Base-by-base conservation (phyloP, 2,888 invertebrate genomes). In the Chalcosyrphus nemorum region DNA sequence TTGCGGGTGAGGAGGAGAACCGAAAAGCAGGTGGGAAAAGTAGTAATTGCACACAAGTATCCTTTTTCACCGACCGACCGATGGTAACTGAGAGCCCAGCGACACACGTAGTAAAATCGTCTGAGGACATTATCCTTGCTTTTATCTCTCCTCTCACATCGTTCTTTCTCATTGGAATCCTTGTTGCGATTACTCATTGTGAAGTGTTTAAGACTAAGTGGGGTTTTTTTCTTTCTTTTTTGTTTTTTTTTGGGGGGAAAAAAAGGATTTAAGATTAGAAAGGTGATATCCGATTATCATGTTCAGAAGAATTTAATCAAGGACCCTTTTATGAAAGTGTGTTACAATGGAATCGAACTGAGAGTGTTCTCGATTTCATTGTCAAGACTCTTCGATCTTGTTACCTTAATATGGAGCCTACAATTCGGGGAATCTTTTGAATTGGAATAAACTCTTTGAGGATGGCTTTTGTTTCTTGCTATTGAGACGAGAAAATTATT, bases 1-100 rank as follows among this genome's bases (percentile, higher is more conserved):
- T n/a, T 24, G 11, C 32, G n/a, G 24, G n/a, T 13, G 29, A n/a
- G n/a, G n/a, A n/a, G n/a, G n/a, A n/a, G n/a, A n/a, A 29, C 4
- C 9, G 29, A 32, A 38, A 66, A 43, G 41, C 72, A 80, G 77
- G 54, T 65, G 71, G 50, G 38, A 57, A 50, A 72, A 71, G 63
- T 32, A 11, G 72, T 72, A 80, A 80, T 72, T 65, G 78, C 65
- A 72, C 65, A 72, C 52, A 72, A 80, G 78, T 80, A 59, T 72
- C 59, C 65, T 59, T 80, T 65, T 68, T 57, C 41, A 24, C 24
- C 4, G 4, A 4, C 24, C 24, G 24, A 11, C 2, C 32, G 35
- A 38, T 47, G 19, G n/a, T n/a, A n/a, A n/a, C n/a, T 75, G 38
- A n/a, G 21, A 24, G 2, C n/a, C n/a, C n/a, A 17, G 6, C 47